Evolutionary conservation across 2,113 vertebrate genomes (phyloP).

Genomic region (Hiodon tergisus): DNA sequence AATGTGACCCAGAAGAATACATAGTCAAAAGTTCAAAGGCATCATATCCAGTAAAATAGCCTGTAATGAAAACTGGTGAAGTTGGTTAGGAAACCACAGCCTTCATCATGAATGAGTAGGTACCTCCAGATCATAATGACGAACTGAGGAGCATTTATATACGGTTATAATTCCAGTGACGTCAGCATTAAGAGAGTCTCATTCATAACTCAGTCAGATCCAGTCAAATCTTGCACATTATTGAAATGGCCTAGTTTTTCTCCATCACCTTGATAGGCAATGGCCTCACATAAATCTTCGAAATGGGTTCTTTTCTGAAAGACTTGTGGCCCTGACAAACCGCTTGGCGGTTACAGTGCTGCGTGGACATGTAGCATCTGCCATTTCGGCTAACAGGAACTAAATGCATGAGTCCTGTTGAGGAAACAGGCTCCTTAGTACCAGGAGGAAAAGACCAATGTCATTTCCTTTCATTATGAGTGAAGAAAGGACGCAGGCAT

Average conservation of each 20-base stretch:
- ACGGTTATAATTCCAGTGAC: not conserved
- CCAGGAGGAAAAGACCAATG: slow-evolving; percentile 11
- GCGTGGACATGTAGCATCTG: not conserved
- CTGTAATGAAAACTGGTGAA: not conserved
- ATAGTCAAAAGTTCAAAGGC: too few species aligned
- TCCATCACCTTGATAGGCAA: not conserved
- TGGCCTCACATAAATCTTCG: slow-evolving; percentile 2
- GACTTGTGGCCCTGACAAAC: not conserved
- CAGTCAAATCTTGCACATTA: not conserved
- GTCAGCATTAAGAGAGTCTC: not conserved
- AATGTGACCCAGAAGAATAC: too few species aligned
- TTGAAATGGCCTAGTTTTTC: not conserved
- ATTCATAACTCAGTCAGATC: not conserved
- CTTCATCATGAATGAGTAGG: not conserved
- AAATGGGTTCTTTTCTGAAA: not conserved
- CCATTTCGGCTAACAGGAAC: slow-evolving; percentile 11
- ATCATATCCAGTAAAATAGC: not conserved
- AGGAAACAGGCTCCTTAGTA: slow-evolving; percentile 2
- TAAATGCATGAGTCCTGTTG: not conserved
- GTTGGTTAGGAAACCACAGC: too few species aligned
- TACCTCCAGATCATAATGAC: not conserved
- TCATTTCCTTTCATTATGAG: slow-evolving; percentile 12
- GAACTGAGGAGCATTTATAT: not conserved
- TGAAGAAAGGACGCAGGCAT: slow-evolving; percentile 8
- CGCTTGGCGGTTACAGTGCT: not conserved